Evolutionary conservation across 2,797 vertebrate genomes (phyloP), one percentile per base, ranked within the genome.

Genomic region (Malacoraja senta): DNA sequence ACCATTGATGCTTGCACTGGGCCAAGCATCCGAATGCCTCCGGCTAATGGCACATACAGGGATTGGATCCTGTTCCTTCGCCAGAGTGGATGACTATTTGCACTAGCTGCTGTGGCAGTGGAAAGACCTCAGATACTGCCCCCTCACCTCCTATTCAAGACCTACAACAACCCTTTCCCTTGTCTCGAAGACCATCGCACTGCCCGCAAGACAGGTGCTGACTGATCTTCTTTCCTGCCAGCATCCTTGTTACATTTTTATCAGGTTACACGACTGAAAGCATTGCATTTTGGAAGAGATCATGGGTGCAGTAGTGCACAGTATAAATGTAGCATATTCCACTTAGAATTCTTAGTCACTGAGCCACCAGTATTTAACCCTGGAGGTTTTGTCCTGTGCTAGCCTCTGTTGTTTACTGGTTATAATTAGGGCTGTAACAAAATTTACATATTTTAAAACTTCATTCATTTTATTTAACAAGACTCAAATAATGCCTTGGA

Each of bases 41-140:
- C 98, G 98, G 95, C 98, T 99, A 93, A 99, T 99, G 99, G 98
- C 98, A 88, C 97, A 97, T 0, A 98, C 98, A 92, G 98, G 98
- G 93, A 97, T 98, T 94, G 99, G 99, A 86, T 99, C 98, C 95
- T 99, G 99, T 96, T 99, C 98, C 94, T 99, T 99, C 93, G 99
- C 98, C 97, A 98, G 98, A 98, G 97, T 99, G 24, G 98, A 99
- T 93, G 98, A 98, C 96, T 99, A 99, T 97, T 98, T 99, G 98
- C 98, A 99, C 98, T 99, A 98, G 97, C 97, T 95, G 95, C 93
- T 94, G 94, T 95, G 95, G 96, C 97, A 96, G 96, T 97, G 94
- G 94, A 95, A 95, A 93, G 93, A 38, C 94, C 90, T 44, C 83
- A 94, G 94, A 95, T 93, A 95, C 95, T 95, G 94, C 95, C 94